Evolutionary conservation across 2,888 invertebrate genomes (phyloP), one percentile per base, ranked within the genome.

Genomic region (Sisyra nigra): DNA sequence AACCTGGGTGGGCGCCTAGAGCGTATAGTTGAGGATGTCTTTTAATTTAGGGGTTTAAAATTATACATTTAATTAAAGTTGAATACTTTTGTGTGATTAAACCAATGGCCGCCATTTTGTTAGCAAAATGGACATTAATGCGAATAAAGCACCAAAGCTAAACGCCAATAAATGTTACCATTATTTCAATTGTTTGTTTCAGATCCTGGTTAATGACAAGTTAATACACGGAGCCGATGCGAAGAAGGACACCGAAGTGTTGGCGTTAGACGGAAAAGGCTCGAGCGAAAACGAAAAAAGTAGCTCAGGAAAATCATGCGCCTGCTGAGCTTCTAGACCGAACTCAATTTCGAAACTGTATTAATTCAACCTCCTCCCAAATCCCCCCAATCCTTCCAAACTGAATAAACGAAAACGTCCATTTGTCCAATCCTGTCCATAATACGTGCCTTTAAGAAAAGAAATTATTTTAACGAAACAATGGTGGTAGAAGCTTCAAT

Each of bases 161-260:
- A n/a, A n/a, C n/a, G n/a, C n/a, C n/a, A n/a, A n/a, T n/a, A n/a
- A n/a, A n/a, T n/a, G n/a, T n/a, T n/a, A n/a, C n/a, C n/a, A n/a
- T n/a, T n/a, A n/a, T n/a, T n/a, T n/a, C n/a, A n/a, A n/a, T n/a
- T n/a, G n/a, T n/a, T 7, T 24, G 43, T 57, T 60, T 14, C 64
- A 84, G 84, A 84, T 85, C 60, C 72, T 85, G 49, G 70, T 80
- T 54, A 83, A 83, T 57, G 84, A 85, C 63, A 78, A 78, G 62
- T 61, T 82, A 50, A 73, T 82, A 53, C 78, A 76, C 54, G 76
- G 71, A 51, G 74, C 71, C 57, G 80, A 80, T 52, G 54, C 61
- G 54, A 70, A 63, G 57, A 74, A 68, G 55, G 82, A 82, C 52
- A 71, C 69, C 34, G 83, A 83, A 7, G 74, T 70, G 56, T 76